Evolutionary conservation across 2,888 invertebrate genomes (phyloP).

Genomic region (Phyto melanocephala): DNA sequence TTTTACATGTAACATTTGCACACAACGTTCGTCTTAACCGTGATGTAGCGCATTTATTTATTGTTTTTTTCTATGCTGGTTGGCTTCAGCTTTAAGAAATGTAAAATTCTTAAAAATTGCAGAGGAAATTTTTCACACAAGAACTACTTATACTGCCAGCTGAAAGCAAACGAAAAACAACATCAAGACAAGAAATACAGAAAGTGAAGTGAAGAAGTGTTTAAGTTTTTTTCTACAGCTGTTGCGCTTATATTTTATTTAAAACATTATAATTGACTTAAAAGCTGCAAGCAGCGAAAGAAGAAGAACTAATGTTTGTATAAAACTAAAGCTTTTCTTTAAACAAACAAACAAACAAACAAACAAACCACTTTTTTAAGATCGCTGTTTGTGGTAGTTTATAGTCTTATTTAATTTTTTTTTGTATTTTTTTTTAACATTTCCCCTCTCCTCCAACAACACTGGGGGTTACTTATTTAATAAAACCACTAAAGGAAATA

Average conservation of each 20-base stretch:
- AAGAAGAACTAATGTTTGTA: background rate
- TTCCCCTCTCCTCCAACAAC: background rate
- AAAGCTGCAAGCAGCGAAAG: constrained; percentile 49
- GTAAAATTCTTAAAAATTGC: constrained; percentile 16
- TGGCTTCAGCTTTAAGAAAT: constrained; percentile 34
- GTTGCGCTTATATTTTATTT: constrained; percentile 53
- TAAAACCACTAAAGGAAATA: constrained; percentile 54
- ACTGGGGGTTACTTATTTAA: constrained; percentile 46
- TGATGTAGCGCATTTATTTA: no score
- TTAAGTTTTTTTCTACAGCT: constrained; percentile 59
- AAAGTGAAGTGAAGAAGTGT: constrained; percentile 39
- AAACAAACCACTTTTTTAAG: constrained; percentile 25
- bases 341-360: background rate
- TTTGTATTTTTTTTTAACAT: background rate
- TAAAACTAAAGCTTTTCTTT: background rate
- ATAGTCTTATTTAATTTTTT: constrained; percentile 3
- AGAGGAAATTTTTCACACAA: constrained; percentile 8
- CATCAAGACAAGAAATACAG: background rate
- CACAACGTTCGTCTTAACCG: no score
- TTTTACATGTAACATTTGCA: no score
- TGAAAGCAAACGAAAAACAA: background rate
- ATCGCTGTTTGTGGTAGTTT: background rate
- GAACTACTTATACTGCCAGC: background rate
- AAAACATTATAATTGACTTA: constrained; percentile 60
- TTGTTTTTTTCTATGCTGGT: constrained; percentile 2